Evolutionary conservation across 2,888 invertebrate genomes (phyloP).

Genomic region (Ichneumoninae sp.): DNA sequence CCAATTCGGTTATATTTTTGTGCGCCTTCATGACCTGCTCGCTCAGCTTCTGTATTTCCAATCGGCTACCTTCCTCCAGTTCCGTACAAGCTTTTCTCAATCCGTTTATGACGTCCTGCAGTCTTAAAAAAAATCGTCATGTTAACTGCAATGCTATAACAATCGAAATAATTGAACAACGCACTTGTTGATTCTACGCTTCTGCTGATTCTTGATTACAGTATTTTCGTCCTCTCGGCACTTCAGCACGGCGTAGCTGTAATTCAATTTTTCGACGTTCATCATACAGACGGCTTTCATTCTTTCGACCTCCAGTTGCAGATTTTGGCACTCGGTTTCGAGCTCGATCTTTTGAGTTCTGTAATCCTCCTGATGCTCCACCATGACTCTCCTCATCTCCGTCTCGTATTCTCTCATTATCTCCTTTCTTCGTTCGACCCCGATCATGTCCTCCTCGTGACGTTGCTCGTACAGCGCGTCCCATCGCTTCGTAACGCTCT

Average conservation of each 20-base stretch:
- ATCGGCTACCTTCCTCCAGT: conserved; percentile 88
- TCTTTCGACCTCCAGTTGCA: conserved; percentile 92
- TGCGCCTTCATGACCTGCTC: conserved; percentile 89
- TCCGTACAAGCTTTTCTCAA: conserved; percentile 89
- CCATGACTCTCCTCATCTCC: conserved; percentile 87
- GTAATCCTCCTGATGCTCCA: conserved; percentile 90
- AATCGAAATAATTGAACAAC: conserved; percentile 46
- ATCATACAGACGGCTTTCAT: conserved; percentile 92
- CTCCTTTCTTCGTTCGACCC: conserved; percentile 85
- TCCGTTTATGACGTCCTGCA: conserved; percentile 89
- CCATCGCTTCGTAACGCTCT: conserved; percentile 89
- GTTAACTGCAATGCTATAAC: background rate
- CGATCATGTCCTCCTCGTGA: conserved; percentile 87
- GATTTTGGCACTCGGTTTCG: conserved; percentile 89
- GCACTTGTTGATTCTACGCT: conserved; percentile 89
- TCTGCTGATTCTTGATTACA: conserved; percentile 92
- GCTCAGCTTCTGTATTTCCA: conserved; percentile 89
- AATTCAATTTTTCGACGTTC: conserved; percentile 95
- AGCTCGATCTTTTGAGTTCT: conserved; percentile 89
- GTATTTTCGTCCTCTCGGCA: conserved; percentile 95
- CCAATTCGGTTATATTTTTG: conserved; percentile 88
- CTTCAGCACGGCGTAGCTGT: conserved; percentile 94
- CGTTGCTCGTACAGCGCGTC: conserved; percentile 89
- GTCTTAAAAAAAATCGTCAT: conserved; percentile 75
- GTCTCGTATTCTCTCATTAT: conserved; percentile 84